Base-by-base conservation (phyloP, 1,140 invertebrate genomes). In the Plectrocnemia conspersa region DNA sequence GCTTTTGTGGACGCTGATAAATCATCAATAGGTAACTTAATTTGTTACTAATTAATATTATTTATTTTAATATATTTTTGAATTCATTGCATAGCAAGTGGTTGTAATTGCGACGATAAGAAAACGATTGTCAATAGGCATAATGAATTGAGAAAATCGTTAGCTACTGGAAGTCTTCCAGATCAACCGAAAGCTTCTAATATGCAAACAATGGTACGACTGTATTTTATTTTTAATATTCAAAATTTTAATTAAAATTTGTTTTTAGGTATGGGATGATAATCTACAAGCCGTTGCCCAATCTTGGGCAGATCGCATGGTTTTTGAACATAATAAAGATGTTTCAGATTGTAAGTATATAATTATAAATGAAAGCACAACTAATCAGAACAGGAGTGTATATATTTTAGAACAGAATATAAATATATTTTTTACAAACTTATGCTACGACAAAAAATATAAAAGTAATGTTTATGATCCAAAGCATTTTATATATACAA, bases 161-260 rank as follows among this genome's bases (percentile, higher is more conserved):
- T 58, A 11, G 56, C 56, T n/a, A 35, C 53, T 29, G 56, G 49
- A 5, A 33, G 19, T 3, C 25, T 53, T 5, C 7, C 1, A 0
- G 38, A 23, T 5, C 56, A 58, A 41, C 56, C 56, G 3, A 48
- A 42, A 22, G 29, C 56, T n/a, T 40, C 42, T 21, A 58, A 58
- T 25, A 53, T 58, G 50, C 49, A 58, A 29, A 29, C 7, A 29
- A 29, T 29, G 27, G n/a, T 7, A 29, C n/a, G 42, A 15, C 7
- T 29, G n/a, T 29, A 6, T 29, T 29, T 29, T 29, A 29, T 29
- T 7, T 7, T 6, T 29, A 6, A 29, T 7, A n/a, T 29, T 29
- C 27, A 29, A 29, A 7, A 29, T 29, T 29, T 29, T n/a, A 7
- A 29, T 29, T 7, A 29, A 7, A 7, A n/a, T 7, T 7, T 29